Evolutionary conservation across 2,113 vertebrate species (phyloP), one percentile per base, ranked within the genome.

Genomic region (Syngnathus typhle): DNA sequence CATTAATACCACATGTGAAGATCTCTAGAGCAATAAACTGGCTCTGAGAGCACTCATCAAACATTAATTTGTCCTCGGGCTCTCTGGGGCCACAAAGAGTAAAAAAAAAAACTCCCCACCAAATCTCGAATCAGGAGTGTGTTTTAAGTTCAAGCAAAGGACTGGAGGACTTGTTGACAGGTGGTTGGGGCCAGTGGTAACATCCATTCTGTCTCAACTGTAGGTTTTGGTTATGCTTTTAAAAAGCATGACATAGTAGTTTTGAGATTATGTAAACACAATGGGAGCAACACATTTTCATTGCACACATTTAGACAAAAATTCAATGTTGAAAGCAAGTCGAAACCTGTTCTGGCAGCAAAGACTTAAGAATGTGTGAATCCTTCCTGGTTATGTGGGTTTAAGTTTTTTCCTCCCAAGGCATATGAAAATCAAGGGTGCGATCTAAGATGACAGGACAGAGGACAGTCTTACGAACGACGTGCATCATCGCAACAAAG

Each of bases 21-120:
- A 87, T 83, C 87, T 89, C 82, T 79, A 64, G 83, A 87, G 89
- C 88, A 87, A 88, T 88, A 84, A 88, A 87, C 84, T 81, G 82
- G 84, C 84, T 88, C 83, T 85, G 84, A 90, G 88, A 84, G 88
- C 81, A 64, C 78, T 88, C 87, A 88, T 88, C 88, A 89, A 89
- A 88, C 83, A 87, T 88, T 88, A 85, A 89, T 89, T 76, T 76
- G 71, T 87, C 87, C 83, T 83, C 65, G 2, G 83, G 82, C 83
- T 84, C 73, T 4, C 63, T 54, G 64, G 82, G 80, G 80, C 77
- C 65, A 38, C 68, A 61, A 80, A 54, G 76, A 82, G 84, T 83
- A 83, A 32, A 32, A 27, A 32, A 43, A 84, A 85, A 87, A 67
- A 69, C 78, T 75, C 61, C 67, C 70, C 70, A 62, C 68, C 76